Evolutionary conservation across 1,140 invertebrate species (phyloP).

Genomic region (Pogonognathellus flavescens): DNA sequence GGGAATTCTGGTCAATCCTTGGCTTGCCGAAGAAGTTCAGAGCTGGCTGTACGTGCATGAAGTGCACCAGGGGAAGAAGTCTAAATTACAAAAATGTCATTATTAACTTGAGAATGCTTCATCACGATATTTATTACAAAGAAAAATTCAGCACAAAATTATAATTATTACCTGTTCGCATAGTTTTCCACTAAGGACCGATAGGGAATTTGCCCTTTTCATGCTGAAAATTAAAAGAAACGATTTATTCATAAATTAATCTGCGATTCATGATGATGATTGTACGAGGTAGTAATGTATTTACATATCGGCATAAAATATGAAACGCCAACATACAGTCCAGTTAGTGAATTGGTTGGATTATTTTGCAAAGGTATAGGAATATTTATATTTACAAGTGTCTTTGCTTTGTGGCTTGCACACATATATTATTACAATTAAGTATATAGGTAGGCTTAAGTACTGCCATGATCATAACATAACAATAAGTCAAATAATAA

Average conservation of each 20-base stretch:
- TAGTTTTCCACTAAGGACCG: constrained; percentile 73
- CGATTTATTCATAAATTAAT: constrained; percentile 10
- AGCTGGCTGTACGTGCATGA: constrained; percentile 60
- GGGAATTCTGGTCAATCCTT: constrained; percentile 59
- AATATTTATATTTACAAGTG: constrained; percentile 3
- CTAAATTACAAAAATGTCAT: constrained; percentile 31
- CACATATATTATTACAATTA: neutral
- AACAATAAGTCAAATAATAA: constrained; percentile 23
- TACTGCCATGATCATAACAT: constrained; percentile 6
- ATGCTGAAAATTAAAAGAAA: constrained; percentile 72
- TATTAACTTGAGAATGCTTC: neutral
- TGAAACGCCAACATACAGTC: constrained; percentile 52
- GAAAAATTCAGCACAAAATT: neutral
- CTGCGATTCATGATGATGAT: neutral
- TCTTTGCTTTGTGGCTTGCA: constrained; percentile 19
- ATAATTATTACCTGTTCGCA: constrained; percentile 67
- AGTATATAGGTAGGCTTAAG: neutral
- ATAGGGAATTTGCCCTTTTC: constrained; percentile 78
- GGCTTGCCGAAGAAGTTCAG: constrained; percentile 57
- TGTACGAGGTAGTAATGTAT: neutral
- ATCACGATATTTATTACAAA: constrained; percentile 14
- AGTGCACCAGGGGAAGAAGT: constrained; percentile 49
- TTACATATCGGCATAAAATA: constrained; percentile 22
- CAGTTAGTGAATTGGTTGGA: constrained; percentile 39
- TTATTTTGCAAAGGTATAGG: constrained; percentile 51